Conservation (phyloP, 1,140 invertebrate species). For the Drosophila eugracilis region DNA sequence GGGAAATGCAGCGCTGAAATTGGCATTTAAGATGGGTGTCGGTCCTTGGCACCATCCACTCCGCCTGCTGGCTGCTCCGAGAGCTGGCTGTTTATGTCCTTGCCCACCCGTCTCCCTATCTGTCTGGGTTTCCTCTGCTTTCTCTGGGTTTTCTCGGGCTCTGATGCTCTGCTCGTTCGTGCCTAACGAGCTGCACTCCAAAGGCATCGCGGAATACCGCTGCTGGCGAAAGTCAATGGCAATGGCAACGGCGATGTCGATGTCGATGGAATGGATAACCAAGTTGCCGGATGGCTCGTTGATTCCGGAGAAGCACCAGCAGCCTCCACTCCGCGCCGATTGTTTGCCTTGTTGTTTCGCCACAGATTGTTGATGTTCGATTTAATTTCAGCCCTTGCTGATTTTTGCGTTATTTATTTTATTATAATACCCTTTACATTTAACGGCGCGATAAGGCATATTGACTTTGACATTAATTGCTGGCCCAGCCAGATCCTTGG, state of each 20-base stretch:
- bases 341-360: constrained; percentile 49
- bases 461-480: constrained; percentile 82
- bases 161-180: constrained; percentile 74
- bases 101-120: constrained; percentile 27
- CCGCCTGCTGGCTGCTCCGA: constrained; percentile 15
- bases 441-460: constrained; percentile 81
- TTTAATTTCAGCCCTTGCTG: constrained; percentile 77
- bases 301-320: too few species aligned
- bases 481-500: constrained; percentile 22
- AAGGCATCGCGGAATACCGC: constrained; percentile 34
- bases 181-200: constrained; percentile 80
- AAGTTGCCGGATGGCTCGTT: constrained; percentile 75
- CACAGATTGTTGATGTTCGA: constrained; percentile 82
- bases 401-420: constrained; percentile 83
- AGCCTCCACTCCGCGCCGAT: too few species aligned
- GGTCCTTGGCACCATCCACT: not conserved
- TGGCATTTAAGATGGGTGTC: constrained; percentile 63
- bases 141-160: not conserved
- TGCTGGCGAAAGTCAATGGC: constrained; percentile 43
- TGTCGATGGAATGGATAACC: constrained; percentile 69
- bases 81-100: constrained; percentile 71
- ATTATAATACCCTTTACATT: constrained; percentile 82
- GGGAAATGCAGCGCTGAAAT: constrained; percentile 65
- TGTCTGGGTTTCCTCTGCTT: constrained; percentile 18
- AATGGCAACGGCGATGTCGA: constrained; percentile 5